phyloP scores from a whole-genome alignment of 2,888 invertebrate genomes.

The Lomographa bimaculata region DNA sequence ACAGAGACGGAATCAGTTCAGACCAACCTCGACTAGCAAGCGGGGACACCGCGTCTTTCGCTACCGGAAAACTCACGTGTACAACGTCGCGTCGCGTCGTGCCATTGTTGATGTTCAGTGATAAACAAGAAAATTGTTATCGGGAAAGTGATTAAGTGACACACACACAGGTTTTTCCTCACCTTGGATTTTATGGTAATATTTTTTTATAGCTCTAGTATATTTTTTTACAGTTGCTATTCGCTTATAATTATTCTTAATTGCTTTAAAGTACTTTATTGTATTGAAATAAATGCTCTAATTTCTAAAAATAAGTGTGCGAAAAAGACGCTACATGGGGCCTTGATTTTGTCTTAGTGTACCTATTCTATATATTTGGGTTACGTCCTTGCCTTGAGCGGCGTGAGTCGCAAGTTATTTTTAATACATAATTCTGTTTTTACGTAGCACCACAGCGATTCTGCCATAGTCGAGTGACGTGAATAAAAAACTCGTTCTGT shows the following conservation, averaged over 20 bases:
- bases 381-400: conserved; percentile 76
- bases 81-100: conserved; percentile 22
- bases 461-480: conserved; percentile 38
- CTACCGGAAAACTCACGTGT: conserved; percentile 20
- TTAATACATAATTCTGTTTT: conserved; percentile 60
- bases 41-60: conserved; percentile 38
- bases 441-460: conserved; percentile 43
- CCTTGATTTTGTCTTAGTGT: conserved; percentile 73
- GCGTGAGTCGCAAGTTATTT: conserved; percentile 72
- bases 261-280: too few species aligned
- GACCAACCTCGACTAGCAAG: conserved; percentile 42
- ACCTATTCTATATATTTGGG: conserved; percentile 66
- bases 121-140: conserved; percentile 16
- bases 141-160: conserved; percentile 20
- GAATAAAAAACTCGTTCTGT: conserved; percentile 30
- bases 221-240: background rate
- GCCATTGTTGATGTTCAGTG: conserved; percentile 30
- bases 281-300: too few species aligned
- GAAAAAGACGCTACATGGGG: conserved; percentile 28
- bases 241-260: background rate
- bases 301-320: conserved; percentile 1
- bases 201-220: background rate
- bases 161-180: conserved; percentile 8
- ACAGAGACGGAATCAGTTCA: conserved; percentile 22
- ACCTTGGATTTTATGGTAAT: conserved; percentile 14